Conservation (phyloP, 2,888 invertebrate genomes). For the Phaonia tiefii region DNA sequence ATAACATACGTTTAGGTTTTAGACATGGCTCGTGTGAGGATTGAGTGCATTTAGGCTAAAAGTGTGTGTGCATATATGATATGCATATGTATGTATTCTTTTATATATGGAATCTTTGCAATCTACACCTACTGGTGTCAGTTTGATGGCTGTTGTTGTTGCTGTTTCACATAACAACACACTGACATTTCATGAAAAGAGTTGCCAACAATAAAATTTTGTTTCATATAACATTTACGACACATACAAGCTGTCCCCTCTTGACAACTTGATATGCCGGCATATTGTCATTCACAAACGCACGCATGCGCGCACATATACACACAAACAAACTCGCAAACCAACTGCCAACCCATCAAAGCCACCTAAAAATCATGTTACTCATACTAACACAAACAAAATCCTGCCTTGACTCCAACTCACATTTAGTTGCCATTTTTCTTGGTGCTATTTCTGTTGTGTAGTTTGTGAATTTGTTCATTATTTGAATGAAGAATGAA, state of each 20-base stretch:
- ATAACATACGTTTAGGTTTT: conserved; percentile 21
- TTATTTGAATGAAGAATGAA: conserved; percentile 71
- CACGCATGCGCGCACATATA: conserved; percentile 20
- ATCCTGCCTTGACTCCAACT: conserved; percentile 7
- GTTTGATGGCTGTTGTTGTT: conserved; percentile 61
- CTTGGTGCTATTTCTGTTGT: conserved; percentile 22
- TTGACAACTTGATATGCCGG: conserved; percentile 39
- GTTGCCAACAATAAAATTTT: conserved; percentile 54
- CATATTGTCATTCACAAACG: conserved; percentile 45
- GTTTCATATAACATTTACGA: conserved; percentile 17
- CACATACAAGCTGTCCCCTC: conserved; percentile 31
- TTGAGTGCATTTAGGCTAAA: neutral
- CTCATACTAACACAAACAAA: conserved; percentile 29
- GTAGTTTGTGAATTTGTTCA: conserved; percentile 35
- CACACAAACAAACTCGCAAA: neutral
- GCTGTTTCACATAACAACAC: conserved; percentile 44
- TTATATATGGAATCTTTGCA: conserved; percentile 32
- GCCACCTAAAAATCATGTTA: conserved; percentile 23
- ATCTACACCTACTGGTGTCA: conserved; percentile 59
- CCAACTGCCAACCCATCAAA: conserved; percentile 32
- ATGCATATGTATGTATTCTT: neutral
- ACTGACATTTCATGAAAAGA: conserved; percentile 56
- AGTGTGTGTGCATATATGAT: neutral
- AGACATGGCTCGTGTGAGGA: conserved; percentile 47
- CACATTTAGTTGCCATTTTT: conserved; percentile 37